phyloP scores from a whole-genome alignment of 1,140 invertebrate genomes.

The Pachypsylla venusta region DNA sequence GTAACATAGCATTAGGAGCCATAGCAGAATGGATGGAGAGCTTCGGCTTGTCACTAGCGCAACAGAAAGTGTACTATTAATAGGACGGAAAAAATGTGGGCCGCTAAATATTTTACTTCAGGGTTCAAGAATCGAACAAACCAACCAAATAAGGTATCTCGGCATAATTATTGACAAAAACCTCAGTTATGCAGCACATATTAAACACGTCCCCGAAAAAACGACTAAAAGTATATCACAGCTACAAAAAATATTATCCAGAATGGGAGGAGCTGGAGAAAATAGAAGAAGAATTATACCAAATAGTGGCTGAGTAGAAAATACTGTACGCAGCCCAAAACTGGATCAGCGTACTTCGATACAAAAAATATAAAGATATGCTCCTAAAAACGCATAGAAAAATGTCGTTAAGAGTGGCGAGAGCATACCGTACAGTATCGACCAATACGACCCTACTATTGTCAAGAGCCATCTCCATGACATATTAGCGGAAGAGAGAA shows the following conservation, averaged over 20 bases:
- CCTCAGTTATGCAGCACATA: neutral
- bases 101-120: constrained; percentile 19
- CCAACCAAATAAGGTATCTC: neutral
- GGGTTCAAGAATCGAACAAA: constrained; percentile 7
- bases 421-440: constrained; percentile 15
- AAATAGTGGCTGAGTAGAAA: neutral
- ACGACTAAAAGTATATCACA: neutral
- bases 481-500: too few species aligned
- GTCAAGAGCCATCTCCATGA: too few species aligned
- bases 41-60: neutral
- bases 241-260: constrained; percentile 9
- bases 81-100: constrained; percentile 13
- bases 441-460: constrained; percentile 7
- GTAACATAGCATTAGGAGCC: neutral
- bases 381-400: neutral
- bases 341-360: neutral
- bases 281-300: neutral
- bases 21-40: neutral
- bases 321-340: neutral
- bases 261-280: neutral
- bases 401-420: neutral
- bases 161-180: neutral
- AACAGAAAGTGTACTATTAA: neutral
- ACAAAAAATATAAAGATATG: neutral
- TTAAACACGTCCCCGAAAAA: neutral